Conservation (phyloP, 1,140 invertebrate genomes). For the Campoletis sonorensis region DNA sequence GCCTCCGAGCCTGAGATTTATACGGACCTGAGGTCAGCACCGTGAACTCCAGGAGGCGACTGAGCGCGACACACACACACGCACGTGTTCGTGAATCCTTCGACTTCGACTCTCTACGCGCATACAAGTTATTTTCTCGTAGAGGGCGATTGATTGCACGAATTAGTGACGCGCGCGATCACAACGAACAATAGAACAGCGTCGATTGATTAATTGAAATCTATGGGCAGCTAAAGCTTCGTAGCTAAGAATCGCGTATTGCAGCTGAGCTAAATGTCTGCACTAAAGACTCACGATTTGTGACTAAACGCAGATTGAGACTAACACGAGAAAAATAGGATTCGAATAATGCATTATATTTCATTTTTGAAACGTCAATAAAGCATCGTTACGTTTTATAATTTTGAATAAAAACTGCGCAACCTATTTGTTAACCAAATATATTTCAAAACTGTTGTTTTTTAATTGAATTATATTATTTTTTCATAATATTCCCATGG, state of each 20-base stretch:
- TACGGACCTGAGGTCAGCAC: constrained; percentile 8
- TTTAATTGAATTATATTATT: too few relatives aligned
- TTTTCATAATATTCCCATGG: too few relatives aligned
- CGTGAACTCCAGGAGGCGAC: background rate
- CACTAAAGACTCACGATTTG: background rate
- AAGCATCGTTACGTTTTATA: too few relatives aligned
- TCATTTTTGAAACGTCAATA: too few relatives aligned
- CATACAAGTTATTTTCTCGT: background rate
- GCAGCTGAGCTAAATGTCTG: background rate
- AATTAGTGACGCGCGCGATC: constrained; percentile 35
- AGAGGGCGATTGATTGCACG: constrained; percentile 6
- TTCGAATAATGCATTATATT: too few relatives aligned
- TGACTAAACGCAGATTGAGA: background rate
- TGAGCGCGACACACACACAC: background rate
- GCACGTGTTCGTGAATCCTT: background rate
- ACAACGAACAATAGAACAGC: constrained; percentile 18
- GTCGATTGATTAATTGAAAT: constrained; percentile 37
- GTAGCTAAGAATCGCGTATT: background rate
- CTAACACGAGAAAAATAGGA: background rate
- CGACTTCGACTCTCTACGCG: background rate
- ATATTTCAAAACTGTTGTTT: too few relatives aligned
- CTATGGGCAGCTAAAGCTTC: background rate
- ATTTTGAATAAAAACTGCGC: too few relatives aligned
- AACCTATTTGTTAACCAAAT: too few relatives aligned
- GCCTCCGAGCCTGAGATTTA: background rate